These are phyloP conservation scores for Melangyna quadrimaculata DNA, from an alignment of 2,888 invertebrate species.

Conservation along the genomic window DNA sequence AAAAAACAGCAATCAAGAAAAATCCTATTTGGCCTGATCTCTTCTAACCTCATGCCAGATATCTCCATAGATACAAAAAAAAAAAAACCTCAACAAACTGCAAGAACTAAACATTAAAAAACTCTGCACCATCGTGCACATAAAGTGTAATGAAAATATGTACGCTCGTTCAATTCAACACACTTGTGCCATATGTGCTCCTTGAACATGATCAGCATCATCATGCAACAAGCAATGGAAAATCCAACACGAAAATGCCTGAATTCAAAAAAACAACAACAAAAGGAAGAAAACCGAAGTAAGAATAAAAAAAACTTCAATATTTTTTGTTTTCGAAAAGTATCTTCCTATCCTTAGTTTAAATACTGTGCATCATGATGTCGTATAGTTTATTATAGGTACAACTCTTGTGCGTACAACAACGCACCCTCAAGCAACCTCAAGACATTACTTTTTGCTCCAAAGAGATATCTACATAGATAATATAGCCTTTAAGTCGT, in stretches of 20 bases:
- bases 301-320: constrained; percentile 47
- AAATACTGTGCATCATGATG: constrained; percentile 78
- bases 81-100: constrained; percentile 20
- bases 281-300: neutral
- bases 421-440: constrained; percentile 72
- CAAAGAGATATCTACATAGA: neutral
- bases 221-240: constrained; percentile 43
- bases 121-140: constrained; percentile 41
- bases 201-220: constrained; percentile 36
- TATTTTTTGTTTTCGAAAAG: constrained; percentile 37
- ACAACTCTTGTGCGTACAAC: constrained; percentile 78
- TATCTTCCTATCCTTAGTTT: constrained; percentile 74
- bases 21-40: constrained; percentile 64
- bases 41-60: constrained; percentile 63
- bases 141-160: constrained; percentile 50
- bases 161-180: constrained; percentile 72
- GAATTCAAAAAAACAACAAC: constrained; percentile 38
- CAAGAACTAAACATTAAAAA: constrained; percentile 25
- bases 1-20: constrained; percentile 12
- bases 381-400: constrained; percentile 78
- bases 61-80: constrained; percentile 50
- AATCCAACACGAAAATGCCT: constrained; percentile 67
- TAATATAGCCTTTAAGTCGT: constrained; percentile 40
- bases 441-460: constrained; percentile 37
- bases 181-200: constrained; percentile 79